Percentiles rank a stretch among this genome's conserved stretches.
phyloP scores from a whole-genome alignment of 2,797 vertebrate genomes.

The Mus minutoides region DNA sequence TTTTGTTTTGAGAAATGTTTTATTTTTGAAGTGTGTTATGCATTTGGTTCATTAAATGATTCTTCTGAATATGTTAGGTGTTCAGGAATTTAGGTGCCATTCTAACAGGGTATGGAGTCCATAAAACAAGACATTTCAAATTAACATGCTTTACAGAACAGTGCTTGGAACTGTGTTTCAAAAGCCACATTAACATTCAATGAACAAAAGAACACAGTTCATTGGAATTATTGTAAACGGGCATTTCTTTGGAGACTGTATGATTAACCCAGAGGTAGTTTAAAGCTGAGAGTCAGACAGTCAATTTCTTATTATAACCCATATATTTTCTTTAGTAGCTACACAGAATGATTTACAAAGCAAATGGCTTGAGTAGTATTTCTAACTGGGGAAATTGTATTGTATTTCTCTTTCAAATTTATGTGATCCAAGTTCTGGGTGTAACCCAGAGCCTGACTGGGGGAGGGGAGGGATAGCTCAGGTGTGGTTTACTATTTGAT shows the following conservation, averaged over 20 bases:
- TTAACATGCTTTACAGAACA: background rate
- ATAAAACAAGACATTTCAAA: constrained; percentile 42
- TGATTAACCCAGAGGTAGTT: background rate
- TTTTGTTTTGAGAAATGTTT: background rate
- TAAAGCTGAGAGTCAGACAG: background rate
- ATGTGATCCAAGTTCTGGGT: background rate
- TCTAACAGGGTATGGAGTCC: background rate
- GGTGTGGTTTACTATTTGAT: constrained; percentile 80
- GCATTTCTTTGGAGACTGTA: constrained; percentile 19
- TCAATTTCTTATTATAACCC: background rate
- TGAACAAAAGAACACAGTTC: background rate
- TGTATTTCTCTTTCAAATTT: constrained; percentile 42
- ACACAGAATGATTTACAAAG: background rate
- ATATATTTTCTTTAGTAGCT: constrained; percentile 16
- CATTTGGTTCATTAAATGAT: constrained; percentile 23
- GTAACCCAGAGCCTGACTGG: background rate
- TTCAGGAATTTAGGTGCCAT: constrained; percentile 7
- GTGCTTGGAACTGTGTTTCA: constrained; percentile 20
- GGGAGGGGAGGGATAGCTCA: background rate
- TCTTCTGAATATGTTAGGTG: constrained; percentile 17
- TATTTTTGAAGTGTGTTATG: background rate
- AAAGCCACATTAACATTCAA: constrained; percentile 32
- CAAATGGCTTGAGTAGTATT: background rate
- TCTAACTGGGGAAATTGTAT: background rate
- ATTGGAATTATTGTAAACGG: background rate